Evolutionary conservation across 2,888 invertebrate species (phyloP), one percentile per base, ranked within the genome.

Genomic region (Ametastegia equiseti): DNA sequence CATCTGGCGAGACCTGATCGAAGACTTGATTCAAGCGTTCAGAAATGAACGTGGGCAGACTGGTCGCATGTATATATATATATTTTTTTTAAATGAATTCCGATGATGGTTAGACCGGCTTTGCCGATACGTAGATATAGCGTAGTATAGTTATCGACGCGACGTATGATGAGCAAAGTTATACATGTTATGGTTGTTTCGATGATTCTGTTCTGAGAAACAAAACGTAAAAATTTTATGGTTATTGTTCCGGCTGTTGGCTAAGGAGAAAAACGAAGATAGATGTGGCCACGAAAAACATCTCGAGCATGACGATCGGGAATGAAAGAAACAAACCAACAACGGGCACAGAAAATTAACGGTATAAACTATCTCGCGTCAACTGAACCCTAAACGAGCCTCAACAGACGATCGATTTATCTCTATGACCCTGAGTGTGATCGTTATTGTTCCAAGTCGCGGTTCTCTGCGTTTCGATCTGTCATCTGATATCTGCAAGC

Each of bases 311-410:
- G 36, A 75, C 75, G 75, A 75, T 75, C 50, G 13, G n/a, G 50
- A 54, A 33, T 50, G 54, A 50, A 75, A 75, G 50, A 54, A 75
- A 54, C 75, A 54, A 50, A 75, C 36, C 54, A 47, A 36, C 30
- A 54, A 75, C 54, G 75, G 50, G 33, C 54, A 36, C 54, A 75
- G 75, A 50, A 75, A 54, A 75, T 75, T 75, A 75, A 75, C 75
- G 75, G 75, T 75, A 75, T 71, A 71, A 45, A 75, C 33, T 54
- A 23, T 75, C 54, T 75, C 15, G 54, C 75, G 36, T 33, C 75
- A 33, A 75, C 75, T 45, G 54, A 75, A 54, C 54, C 75, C 33
- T 75, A 54, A 54, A 75, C 75, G 54, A 54, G 13, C 54, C 50
- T 0, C 15, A 36, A 75, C 75, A 54, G 36, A 50, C 36, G 30